A percentile compares a stretch with the other conserved stretches of the same genome.
Conservation (phyloP, 2,797 vertebrate genomes). For the Chiloscyllium punctatum region DNA sequence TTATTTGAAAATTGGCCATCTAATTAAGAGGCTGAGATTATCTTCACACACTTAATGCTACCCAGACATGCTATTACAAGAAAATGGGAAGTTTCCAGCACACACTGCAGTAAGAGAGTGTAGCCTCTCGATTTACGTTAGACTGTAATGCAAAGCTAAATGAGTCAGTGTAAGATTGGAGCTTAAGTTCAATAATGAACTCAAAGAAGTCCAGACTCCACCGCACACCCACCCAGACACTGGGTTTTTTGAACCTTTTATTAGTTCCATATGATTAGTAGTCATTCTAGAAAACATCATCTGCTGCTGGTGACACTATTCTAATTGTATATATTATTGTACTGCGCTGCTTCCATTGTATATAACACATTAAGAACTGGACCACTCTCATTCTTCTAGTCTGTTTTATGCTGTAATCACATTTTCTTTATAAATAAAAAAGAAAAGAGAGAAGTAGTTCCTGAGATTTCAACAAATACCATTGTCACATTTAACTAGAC, state of each 20-base stretch:
- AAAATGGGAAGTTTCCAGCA: neutral
- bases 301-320: neutral
- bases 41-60: neutral
- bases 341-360: neutral
- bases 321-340: neutral
- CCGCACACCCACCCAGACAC: neutral
- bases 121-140: neutral
- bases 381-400: neutral
- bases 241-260: conserved; percentile 8
- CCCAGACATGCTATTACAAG: neutral
- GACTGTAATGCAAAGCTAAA: neutral
- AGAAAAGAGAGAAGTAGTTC: neutral
- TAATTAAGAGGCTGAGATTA: neutral
- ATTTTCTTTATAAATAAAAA: neutral
- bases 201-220: neutral
- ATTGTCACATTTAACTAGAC: neutral
- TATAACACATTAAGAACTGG: neutral
- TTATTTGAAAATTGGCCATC: neutral
- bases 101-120: neutral
- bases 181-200: neutral
- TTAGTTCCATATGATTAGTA: conserved; percentile 16
- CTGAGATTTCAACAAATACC: neutral
- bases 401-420: neutral
- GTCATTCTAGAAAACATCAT: neutral
- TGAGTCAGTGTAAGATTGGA: neutral